Base-by-base conservation (phyloP, 2,113 vertebrate genomes). In the Pedetes capensis region DNA sequence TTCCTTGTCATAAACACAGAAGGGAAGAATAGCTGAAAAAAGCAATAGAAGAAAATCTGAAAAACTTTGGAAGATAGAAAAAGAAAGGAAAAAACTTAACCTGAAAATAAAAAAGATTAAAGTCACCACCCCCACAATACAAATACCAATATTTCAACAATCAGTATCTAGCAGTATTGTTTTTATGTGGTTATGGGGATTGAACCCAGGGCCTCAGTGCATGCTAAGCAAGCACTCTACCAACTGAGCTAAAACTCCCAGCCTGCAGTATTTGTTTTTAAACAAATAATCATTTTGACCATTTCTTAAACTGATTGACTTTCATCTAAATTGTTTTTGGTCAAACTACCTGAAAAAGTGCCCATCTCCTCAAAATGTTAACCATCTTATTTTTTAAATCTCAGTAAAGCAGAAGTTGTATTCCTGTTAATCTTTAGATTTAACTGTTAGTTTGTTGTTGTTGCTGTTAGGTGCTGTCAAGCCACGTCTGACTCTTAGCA, bases 351-450 rank as follows among this genome's bases (percentile, higher is more conserved):
- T 83, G 8, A 94, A 81, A 71, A 82, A 68, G 59, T 51, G 8
- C 7, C 49, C 23, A 75, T 69, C 34, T 84, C 57, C 84, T 75
- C 79, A 87, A 87, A 92, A 89, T 81, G 10, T n/a, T 95, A 49
- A 61, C 25, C 42, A 53, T 32, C 12, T 82, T 47, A 68, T 51
- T 55, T 93, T 76, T 51, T 7, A 6, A 79, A 87, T 91, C 34
- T 81, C 55, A 47, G 25, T 49, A 53, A 92, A 92, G 39, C 22
- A 93, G 42, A 86, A 85, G 66, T 72, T 53, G 47, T 72, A 66
- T 75, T 20, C 25, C 6, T 4, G n/a, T 83, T 61, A 72, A 12
- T 92, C 72, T 92, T 92, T 61, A 42, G 82, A 76, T 51, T n/a
- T 96, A 29, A 71, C 53, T 68, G 34, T 74, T 59, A 66, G 63